A percentile compares a stretch with the other conserved stretches of the same genome.
Conservation (phyloP, 2,113 vertebrate genomes). For the Malurus elegans region DNA sequence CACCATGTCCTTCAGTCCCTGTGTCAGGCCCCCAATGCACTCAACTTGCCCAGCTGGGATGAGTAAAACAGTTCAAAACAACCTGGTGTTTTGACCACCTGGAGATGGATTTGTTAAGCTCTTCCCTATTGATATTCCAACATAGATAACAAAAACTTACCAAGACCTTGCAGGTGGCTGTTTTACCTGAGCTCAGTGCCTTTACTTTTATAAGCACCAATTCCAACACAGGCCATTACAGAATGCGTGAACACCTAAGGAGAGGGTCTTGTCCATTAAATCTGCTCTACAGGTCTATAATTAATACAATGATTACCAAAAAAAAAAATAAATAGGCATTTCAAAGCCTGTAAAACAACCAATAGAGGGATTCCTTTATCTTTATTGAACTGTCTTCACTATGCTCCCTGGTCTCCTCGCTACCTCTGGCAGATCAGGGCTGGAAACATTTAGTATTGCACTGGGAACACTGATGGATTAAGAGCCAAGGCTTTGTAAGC, state of each 20-base stretch:
- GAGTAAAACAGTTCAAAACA: background rate
- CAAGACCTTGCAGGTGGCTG: background rate
- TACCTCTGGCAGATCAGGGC: background rate
- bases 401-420: background rate
- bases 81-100: background rate
- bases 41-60: background rate
- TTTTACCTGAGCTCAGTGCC: background rate
- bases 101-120: background rate
- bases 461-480: background rate
- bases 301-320: background rate
- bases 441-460: background rate
- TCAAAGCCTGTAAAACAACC: slow-evolving; percentile 27
- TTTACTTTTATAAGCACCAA: background rate
- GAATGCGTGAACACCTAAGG: background rate
- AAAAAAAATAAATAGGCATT: background rate
- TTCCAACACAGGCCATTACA: background rate
- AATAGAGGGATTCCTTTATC: background rate
- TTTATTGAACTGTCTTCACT: background rate
- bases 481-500: background rate
- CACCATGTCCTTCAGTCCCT: background rate
- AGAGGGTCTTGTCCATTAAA: background rate
- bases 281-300: background rate
- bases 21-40: background rate
- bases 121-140: background rate
- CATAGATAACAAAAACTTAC: background rate